These are phyloP conservation scores for Syrphus vitripennis DNA, from an alignment of 2,888 invertebrate species.

Conservation along the genomic window DNA sequence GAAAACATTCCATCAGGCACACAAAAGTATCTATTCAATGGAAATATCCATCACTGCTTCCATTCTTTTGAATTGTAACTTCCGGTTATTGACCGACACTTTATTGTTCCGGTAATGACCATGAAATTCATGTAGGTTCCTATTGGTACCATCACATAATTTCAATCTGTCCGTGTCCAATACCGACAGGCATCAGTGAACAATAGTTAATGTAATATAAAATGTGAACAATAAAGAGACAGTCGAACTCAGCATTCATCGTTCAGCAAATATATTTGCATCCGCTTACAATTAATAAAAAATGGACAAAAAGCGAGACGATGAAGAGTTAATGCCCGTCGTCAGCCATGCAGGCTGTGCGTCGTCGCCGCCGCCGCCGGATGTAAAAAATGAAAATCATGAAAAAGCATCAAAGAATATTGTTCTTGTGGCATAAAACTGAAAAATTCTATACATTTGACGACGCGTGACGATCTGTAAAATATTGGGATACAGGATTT, in stretches of 20 bases:
- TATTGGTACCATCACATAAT: neutral
- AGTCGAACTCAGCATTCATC: neutral
- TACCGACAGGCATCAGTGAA: constrained; percentile 44
- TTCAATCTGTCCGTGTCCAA: neutral
- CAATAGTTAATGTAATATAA: constrained; percentile 16
- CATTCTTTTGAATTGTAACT: constrained; percentile 1
- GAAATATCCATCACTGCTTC: neutral
- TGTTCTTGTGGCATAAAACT: constrained; percentile 12
- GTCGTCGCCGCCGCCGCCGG: constrained; percentile 7
- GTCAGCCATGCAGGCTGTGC: no score
- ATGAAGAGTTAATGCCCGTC: constrained; percentile 1
- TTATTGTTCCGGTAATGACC: constrained; percentile 53
- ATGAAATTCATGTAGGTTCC: constrained; percentile 35
- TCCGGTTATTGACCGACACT: constrained; percentile 20
- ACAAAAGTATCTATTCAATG: neutral
- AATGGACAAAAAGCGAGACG: no score
- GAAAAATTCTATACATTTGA: constrained; percentile 39
- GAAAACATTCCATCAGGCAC: neutral
- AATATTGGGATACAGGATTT: neutral
- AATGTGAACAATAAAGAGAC: neutral
- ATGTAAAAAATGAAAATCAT: constrained; percentile 36
- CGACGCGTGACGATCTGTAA: constrained; percentile 31
- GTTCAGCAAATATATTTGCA: neutral
- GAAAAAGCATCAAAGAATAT: constrained; percentile 15
- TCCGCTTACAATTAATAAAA: constrained; percentile 5